Evolutionary conservation across 2,113 vertebrate genomes (phyloP), one percentile per base, ranked within the genome.

Genomic region (Catharus fuscescens): DNA sequence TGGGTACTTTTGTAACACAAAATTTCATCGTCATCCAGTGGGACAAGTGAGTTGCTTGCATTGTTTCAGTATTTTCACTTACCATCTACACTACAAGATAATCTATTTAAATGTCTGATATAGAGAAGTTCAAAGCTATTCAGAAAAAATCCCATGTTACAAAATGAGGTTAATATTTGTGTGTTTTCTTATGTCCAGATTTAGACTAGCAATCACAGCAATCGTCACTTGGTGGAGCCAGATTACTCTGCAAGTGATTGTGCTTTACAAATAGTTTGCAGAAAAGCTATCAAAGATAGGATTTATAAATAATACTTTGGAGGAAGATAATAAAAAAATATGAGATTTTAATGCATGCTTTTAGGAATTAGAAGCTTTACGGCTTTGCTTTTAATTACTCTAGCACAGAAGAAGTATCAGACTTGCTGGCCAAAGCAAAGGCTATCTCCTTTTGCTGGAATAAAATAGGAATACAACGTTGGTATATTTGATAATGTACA

Each of bases 181-280:
- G 9, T 57, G 10, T 67, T 77, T n/a, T 52, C 38, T 82, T 50
- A 16, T 25, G 26, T 50, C 14, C 25, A 20, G 25, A 18, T 66
- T 61, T 57, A 81, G 44, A 53, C 34, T 8, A 72, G 96, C 94
- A 97, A 71, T 90, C 50, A 42, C 60, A 83, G 45, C 65, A 93
- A 5, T 60, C 9, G 82, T 94, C 98, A 95, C 97, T 97, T 97
- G 97, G 97, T 96, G 98, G 98, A 95, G 97, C 98, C 97, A 97
- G 92, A 98, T 95, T 78, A 88, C 97, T 95, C 88, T 93, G 42
- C 57, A 97, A 97, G 88, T 47, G 38, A 93, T 48, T 48, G 8
- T 42, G 25, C 64, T 94, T 80, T 29, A 50, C 25, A 38, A 95
- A 47, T 8, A 59, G 21, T 45, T 92, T 92, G 81, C 34, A 53